phyloP scores from a whole-genome alignment of 2,113 vertebrate genomes.

The Nycticryphes semicollaris region DNA sequence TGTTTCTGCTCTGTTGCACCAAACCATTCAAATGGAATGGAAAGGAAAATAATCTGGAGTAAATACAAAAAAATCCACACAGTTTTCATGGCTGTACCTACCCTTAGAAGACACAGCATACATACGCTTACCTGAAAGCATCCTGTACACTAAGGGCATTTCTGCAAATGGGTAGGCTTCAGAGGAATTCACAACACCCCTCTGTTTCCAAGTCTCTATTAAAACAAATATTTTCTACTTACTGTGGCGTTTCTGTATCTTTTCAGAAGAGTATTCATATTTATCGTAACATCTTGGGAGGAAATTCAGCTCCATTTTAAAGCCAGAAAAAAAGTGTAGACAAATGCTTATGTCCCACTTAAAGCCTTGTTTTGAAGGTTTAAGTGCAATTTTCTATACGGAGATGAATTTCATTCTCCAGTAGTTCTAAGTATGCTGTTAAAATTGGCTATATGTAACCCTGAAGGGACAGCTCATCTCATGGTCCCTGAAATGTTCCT shows the following conservation, averaged over 20 bases:
- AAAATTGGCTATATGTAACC: conserved; percentile 20
- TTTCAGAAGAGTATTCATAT: background rate
- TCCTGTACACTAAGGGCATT: background rate
- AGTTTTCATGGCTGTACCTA: background rate
- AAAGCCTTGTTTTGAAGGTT: conserved; percentile 45
- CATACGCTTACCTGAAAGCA: background rate
- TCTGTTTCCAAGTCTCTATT: background rate
- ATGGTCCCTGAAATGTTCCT: background rate
- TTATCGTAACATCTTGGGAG: background rate
- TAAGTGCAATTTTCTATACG: conserved; percentile 8
- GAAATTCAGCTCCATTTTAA: background rate
- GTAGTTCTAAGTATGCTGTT: conserved; percentile 11
- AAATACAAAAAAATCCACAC: background rate
- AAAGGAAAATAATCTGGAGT: background rate
- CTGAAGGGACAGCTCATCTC: conserved; percentile 17
- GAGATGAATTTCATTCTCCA: conserved; percentile 36
- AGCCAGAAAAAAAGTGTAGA: background rate
- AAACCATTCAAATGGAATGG: background rate
- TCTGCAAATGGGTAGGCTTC: background rate
- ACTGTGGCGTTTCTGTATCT: background rate
- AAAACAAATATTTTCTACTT: background rate
- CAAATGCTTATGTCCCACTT: background rate
- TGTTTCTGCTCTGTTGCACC: background rate
- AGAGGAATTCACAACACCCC: background rate
- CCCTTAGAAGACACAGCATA: background rate